phyloP scores from a whole-genome alignment of 2,113 vertebrate species.

The Glaucidium brasilianum region DNA sequence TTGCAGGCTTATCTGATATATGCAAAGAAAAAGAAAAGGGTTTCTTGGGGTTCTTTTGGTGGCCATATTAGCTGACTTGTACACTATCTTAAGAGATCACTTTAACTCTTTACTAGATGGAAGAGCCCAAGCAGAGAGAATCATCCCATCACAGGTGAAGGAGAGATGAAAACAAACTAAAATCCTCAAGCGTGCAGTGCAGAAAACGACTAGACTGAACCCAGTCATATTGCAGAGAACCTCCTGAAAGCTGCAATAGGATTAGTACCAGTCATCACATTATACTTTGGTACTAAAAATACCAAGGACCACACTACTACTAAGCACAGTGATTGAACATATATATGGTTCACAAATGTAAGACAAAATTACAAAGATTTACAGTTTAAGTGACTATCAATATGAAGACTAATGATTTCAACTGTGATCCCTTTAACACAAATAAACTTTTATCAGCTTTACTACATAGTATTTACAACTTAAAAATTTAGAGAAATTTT shows the following conservation, averaged over 20 bases:
- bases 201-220: not conserved
- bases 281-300: not conserved
- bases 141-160: not conserved
- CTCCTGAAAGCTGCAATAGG: not conserved
- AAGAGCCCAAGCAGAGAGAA: not conserved
- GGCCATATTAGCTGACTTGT: not conserved
- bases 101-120: not conserved
- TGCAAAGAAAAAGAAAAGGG: not conserved
- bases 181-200: not conserved
- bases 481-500: not conserved
- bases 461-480: not conserved
- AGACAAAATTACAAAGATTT: not conserved
- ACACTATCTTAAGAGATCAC: not conserved
- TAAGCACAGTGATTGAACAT: not conserved
- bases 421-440: not conserved
- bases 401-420: not conserved
- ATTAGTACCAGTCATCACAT: not conserved
- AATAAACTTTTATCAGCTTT: not conserved
- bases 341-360: not conserved
- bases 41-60: not conserved
- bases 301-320: not conserved
- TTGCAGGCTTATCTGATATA: not conserved
- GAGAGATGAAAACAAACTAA: not conserved
- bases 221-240: not conserved
- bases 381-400: not conserved